Evolutionary conservation across 2,888 invertebrate species (phyloP).

Genomic region (Neoitamus cyanurus): DNA sequence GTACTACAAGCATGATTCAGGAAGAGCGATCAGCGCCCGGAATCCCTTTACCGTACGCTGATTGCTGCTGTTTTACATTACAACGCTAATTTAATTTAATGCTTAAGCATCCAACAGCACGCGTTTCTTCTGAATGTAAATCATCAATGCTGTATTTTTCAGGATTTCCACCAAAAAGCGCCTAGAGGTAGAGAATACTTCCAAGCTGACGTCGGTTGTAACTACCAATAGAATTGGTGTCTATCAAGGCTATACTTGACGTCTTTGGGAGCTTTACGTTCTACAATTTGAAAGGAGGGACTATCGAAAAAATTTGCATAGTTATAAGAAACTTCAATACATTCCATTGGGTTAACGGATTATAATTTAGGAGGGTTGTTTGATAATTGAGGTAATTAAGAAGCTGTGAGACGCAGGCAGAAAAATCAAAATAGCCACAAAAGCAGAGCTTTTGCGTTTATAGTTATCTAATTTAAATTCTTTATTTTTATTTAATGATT

Average conservation of each 20-base stretch:
- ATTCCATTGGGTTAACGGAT: too few species aligned
- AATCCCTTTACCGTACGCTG: background rate
- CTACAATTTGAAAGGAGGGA: background rate
- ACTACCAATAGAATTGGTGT: background rate
- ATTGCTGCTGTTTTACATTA: background rate
- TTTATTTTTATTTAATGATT: too few species aligned
- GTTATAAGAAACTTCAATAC: too few species aligned
- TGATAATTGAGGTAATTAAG: too few species aligned
- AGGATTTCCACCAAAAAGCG: background rate
- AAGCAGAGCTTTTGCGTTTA: too few species aligned
- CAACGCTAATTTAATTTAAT: background rate
- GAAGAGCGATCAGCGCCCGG: background rate
- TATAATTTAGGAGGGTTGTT: too few species aligned
- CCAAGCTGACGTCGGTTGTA: too few species aligned
- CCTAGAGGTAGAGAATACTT: background rate
- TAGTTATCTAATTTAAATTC: too few species aligned
- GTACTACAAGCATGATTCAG: background rate
- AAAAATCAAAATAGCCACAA: too few species aligned
- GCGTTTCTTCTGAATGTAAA: background rate
- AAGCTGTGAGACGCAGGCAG: too few species aligned
- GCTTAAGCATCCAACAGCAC: background rate
- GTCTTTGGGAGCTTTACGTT: background rate
- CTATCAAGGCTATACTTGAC: background rate
- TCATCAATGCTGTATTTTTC: background rate
- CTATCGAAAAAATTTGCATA: too few species aligned